A percentile compares a stretch with the other conserved stretches of the same genome.
These are phyloP conservation scores for Drosophila siamana DNA, from an alignment of 2,888 invertebrate species.

Conservation along the genomic window DNA sequence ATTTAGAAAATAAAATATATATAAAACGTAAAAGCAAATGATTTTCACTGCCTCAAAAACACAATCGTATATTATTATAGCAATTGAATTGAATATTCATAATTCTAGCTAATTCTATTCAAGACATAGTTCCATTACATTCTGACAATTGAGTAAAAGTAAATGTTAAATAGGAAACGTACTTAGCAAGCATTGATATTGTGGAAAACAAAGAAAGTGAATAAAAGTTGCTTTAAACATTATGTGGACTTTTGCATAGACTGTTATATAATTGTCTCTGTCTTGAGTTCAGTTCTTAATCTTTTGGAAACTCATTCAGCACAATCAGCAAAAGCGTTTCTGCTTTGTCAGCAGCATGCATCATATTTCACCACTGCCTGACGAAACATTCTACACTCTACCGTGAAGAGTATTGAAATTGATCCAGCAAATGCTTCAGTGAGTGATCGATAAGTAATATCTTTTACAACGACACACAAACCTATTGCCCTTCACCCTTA, in stretches of 20 bases:
- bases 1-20: background rate
- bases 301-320: background rate
- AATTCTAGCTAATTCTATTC: too few relatives aligned
- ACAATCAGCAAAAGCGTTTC: conserved; percentile 9
- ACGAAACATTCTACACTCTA: background rate
- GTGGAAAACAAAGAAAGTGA: too few relatives aligned
- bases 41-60: too few relatives aligned
- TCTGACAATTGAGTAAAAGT: too few relatives aligned
- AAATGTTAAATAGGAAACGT: too few relatives aligned
- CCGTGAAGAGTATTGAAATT: conserved; percentile 3
- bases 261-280: background rate
- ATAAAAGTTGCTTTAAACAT: too few relatives aligned
- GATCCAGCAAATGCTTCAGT: conserved; percentile 11
- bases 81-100: too few relatives aligned
- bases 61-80: too few relatives aligned
- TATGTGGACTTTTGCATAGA: background rate
- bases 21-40: too few relatives aligned
- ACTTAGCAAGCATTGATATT: too few relatives aligned
- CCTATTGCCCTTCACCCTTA: conserved; percentile 11
- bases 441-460: background rate
- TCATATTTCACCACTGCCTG: background rate
- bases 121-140: too few relatives aligned
- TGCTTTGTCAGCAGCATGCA: conserved; percentile 10
- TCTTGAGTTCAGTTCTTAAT: background rate
- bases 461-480: conserved; percentile 3